Evolutionary conservation across 2,797 vertebrate species (phyloP).

Genomic region (Anniella stebbinsi): DNA sequence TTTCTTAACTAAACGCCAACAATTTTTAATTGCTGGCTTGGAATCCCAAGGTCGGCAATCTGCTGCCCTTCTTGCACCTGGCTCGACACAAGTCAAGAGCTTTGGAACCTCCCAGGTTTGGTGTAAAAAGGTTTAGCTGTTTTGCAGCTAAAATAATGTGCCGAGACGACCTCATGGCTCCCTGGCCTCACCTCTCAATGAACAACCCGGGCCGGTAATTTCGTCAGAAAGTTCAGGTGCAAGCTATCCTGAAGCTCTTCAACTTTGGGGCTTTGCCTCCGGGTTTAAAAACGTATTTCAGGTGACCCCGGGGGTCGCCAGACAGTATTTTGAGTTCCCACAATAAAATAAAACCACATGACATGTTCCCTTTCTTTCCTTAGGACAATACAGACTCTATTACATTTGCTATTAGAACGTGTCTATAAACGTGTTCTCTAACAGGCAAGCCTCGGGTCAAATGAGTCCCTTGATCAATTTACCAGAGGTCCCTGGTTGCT

Average conservation of each 20-base stretch:
- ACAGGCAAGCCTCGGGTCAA: conserved; percentile 71
- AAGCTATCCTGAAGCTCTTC: background rate
- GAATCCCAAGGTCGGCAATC: background rate
- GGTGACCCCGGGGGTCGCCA: conserved; percentile 56
- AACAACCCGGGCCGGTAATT: conserved; percentile 41
- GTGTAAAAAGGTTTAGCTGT: background rate
- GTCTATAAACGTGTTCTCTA: conserved; percentile 57
- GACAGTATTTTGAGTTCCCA: conserved; percentile 52
- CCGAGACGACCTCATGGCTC: background rate
- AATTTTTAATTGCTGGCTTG: background rate
- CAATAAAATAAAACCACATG: conserved; percentile 36
- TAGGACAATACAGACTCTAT: conserved; percentile 59
- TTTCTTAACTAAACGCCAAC: background rate
- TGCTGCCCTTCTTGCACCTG: background rate
- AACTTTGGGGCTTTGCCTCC: conserved; percentile 60
- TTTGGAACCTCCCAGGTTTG: background rate
- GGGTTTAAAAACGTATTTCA: conserved; percentile 41
- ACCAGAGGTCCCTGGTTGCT: conserved; percentile 56
- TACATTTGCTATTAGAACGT: conserved; percentile 63
- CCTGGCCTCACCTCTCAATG: conserved; percentile 39
- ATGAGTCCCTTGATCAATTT: conserved; percentile 70
- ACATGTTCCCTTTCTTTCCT: background rate
- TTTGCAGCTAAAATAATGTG: conserved; percentile 32
- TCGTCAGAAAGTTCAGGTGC: conserved; percentile 29
- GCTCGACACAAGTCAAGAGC: background rate